Conservation (phyloP, 2,113 vertebrate genomes). For the Pelecanoides urinatrix region DNA sequence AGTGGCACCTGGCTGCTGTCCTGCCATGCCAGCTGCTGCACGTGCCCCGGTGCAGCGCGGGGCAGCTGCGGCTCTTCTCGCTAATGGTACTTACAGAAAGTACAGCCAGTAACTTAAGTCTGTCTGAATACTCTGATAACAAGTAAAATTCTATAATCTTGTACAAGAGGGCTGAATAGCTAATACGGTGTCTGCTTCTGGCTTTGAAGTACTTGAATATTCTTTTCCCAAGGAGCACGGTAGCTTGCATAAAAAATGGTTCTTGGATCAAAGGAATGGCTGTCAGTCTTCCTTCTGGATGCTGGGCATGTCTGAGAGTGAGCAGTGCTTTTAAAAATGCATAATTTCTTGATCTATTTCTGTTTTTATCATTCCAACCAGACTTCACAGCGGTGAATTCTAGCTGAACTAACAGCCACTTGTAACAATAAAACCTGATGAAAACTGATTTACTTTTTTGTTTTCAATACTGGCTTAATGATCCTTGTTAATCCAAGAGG, state of each 20-base stretch:
- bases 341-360: neutral
- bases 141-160: neutral
- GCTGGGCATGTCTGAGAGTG: neutral
- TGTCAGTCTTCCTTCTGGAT: neutral
- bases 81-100: neutral
- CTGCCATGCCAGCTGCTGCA: neutral
- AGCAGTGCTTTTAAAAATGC: slow-evolving; percentile 15
- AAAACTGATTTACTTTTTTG: neutral
- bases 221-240: neutral
- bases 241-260: slow-evolving; percentile 1
- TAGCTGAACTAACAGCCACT: neutral
- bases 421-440: neutral
- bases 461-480: neutral
- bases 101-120: neutral
- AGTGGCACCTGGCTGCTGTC: neutral
- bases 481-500: neutral
- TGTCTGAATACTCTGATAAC: neutral
- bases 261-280: slow-evolving; percentile 25
- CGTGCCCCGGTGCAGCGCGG: neutral
- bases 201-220: neutral
- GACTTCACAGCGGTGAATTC: neutral
- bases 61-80: neutral
- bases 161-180: neutral
- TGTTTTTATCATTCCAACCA: neutral
- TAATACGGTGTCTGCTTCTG: neutral